Evolutionary conservation across 2,797 vertebrate species (phyloP).

Genomic region (Octomys mimax): DNA sequence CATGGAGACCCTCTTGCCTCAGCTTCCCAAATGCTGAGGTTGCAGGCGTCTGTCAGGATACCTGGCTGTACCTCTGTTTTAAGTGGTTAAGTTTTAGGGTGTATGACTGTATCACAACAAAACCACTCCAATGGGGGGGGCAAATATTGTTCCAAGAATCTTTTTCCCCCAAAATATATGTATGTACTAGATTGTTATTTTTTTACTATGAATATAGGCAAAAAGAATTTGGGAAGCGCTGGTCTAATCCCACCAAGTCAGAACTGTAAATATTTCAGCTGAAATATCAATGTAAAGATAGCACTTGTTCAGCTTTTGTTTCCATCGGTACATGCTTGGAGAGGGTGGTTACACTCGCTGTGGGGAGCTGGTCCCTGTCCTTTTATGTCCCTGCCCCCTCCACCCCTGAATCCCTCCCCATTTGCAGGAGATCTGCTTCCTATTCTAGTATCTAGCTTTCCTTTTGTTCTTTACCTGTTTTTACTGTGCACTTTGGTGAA

Average conservation of each 20-base stretch:
- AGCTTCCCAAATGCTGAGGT: background rate
- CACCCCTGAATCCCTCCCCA: background rate
- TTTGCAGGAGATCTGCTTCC: background rate
- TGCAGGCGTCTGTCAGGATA: background rate
- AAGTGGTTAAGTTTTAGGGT: background rate
- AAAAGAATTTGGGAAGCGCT: background rate
- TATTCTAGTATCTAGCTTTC: background rate
- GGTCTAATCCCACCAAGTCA: background rate
- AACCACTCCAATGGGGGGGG: background rate
- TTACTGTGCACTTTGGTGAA: background rate
- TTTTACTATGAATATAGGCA: background rate
- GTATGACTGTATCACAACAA: background rate
- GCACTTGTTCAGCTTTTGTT: background rate
- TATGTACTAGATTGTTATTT: constrained; percentile 4
- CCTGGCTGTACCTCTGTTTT: background rate
- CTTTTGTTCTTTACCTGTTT: background rate
- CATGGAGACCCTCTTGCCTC: background rate
- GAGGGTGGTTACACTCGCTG: background rate
- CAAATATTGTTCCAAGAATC: background rate
- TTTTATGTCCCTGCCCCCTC: background rate
- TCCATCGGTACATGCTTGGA: background rate
- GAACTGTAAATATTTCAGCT: background rate
- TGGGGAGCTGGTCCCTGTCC: background rate
- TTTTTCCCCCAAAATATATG: background rate
- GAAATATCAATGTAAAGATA: background rate